Evolutionary conservation across 1,140 invertebrate species (phyloP), one percentile per base, ranked within the genome.

Genomic region (Sesamia nonagrioides): DNA sequence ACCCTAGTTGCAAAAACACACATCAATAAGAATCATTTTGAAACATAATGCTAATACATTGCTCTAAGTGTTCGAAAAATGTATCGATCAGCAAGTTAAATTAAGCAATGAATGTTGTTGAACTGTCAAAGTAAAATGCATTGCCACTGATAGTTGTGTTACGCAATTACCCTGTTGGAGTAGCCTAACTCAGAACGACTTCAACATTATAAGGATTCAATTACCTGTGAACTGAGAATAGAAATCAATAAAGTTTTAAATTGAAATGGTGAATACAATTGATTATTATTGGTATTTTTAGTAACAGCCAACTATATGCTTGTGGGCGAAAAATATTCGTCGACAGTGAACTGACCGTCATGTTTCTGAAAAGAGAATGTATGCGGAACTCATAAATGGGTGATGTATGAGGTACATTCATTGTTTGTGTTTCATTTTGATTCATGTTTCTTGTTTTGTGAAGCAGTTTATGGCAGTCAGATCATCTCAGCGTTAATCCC

Each of bases 191-290:
- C n/a, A n/a, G n/a, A n/a, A n/a, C n/a, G n/a, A n/a, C 40, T 42
- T 0, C 18, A 2, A 0, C 54, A 21, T 11, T 27, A 56, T 27
- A 9, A 5, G 13, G 21, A 27, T 48, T 68, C 42, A 27, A 42
- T 42, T 8, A 68, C 13, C n/a, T 48, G 63, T 48, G 17, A 63
- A 27, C 18, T 27, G 50, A 68, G 45, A 48, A 68, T 68, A 48
- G 63, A 48, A 48, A 63, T 42, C 60, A 48, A 68, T 68, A 48
- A 48, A 45, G 21, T 48, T 68, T 68, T 18, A 45, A 68, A 68
- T 68, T 68, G 63, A 68, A 48, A 68, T 42, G 21, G 9, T 68
- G 63, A 17, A 17, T 68, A 56, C 21, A 56, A 9, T 27, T 27
- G 40, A 7, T 3, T 40, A 5, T 9, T 8, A 18, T 2, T 21